Base-by-base conservation (phyloP, 92 coral and sea anemone species). In the Pocillopora grandis region DNA sequence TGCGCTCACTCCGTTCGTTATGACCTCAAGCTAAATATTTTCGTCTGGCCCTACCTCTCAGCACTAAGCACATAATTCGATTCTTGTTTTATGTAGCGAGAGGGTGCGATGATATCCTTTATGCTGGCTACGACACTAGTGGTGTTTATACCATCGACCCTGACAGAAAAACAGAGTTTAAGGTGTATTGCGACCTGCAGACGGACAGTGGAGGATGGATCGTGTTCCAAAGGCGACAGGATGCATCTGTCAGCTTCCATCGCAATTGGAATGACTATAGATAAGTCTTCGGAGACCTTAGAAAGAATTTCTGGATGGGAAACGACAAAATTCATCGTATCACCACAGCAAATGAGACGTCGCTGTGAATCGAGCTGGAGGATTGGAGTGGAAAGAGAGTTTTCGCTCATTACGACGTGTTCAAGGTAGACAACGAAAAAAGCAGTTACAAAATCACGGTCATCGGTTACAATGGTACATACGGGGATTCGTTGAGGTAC, bases 241-340 rank as follows among this genome's bases (percentile, higher is more conserved):
- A 94, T 66, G 91, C 79, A 7, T 58, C 58, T 1, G 91, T 77
- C 60, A 63, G 84, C 85, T 94, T 94, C 75, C 81, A 76, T 36
- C 92, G 90, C 52, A 62, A 56, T 23, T 94, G 98, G 98, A 69
- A 89, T 1, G 93, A 87, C 69, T 94, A 91, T 73, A 91, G 85
- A 82, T 59, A 17, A 9, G 98, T 95, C 33, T 94, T 91, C 79
- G 95, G 95, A 1, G 72, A 87, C 65, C 87, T 85, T 16, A 82
- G 87, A 20, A 84, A 89, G 71, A 84, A 87, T 58, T 94, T 94
- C 89, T 94, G 98, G 98, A 93, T 94, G 19, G 98, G 98, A 13
- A 89, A 92, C 67, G 95, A 94, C 33, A 84, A 87, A 27, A 87
- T 91, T 27, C 90, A 94, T 74, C 88, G 95, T 19, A 87, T 94